These are phyloP conservation scores for Crepidodera aurea DNA, from an alignment of 2,888 invertebrate species.

Conservation along the genomic window DNA sequence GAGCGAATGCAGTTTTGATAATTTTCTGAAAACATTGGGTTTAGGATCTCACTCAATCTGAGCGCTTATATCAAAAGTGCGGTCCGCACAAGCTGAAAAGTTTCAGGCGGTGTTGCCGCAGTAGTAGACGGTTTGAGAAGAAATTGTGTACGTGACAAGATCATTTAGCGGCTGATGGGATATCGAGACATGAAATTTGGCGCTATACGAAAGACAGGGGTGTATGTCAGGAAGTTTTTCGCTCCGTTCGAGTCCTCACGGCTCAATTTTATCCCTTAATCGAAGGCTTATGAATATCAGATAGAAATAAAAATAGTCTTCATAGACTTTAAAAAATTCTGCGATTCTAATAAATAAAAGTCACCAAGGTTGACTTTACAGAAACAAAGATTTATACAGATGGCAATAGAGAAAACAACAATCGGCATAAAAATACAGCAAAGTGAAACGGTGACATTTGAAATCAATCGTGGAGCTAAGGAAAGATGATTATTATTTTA, in stretches of 20 bases:
- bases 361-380: too few relatives aligned
- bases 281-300: too few relatives aligned
- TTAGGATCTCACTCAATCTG: not conserved
- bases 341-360: too few relatives aligned
- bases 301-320: too few relatives aligned
- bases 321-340: too few relatives aligned
- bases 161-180: constrained; percentile 9
- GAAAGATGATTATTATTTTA: too few relatives aligned
- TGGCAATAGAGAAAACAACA: too few relatives aligned
- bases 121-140: not conserved
- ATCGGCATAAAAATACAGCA: too few relatives aligned
- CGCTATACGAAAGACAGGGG: not conserved
- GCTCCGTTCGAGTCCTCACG: not conserved
- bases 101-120: constrained; percentile 42
- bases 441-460: too few relatives aligned
- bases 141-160: constrained; percentile 6
- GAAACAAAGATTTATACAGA: too few relatives aligned
- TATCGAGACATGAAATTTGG: constrained; percentile 17
- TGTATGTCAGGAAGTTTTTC: constrained; percentile 2
- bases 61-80: constrained; percentile 45
- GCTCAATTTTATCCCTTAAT: too few relatives aligned
- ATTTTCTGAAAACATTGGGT: constrained; percentile 19
- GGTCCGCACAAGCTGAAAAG: constrained; percentile 53
- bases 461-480: too few relatives aligned
- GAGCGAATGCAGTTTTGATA: constrained; percentile 51